Conservation (phyloP, 2,888 invertebrate genomes). For the Urechis unicinctus region DNA sequence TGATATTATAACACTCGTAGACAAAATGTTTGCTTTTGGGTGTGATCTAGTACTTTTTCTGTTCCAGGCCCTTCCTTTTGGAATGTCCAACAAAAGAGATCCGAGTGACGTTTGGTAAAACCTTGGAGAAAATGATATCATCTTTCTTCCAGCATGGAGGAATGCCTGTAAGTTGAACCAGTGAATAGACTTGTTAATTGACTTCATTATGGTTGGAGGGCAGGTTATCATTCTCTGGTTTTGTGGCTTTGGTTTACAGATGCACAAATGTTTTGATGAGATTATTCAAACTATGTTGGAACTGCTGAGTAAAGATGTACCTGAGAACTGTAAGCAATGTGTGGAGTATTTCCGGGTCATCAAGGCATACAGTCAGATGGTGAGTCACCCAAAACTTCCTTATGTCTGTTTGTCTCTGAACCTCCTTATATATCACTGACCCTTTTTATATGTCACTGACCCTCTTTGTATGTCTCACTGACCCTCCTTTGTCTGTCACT, state of each 20-base stretch:
- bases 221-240: too few relatives aligned
- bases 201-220: too few relatives aligned
- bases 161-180: slow-evolving; percentile 38
- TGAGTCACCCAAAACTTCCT: too few relatives aligned
- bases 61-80: slow-evolving; percentile 47
- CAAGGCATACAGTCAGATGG: slow-evolving; percentile 48
- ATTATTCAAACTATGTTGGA: slow-evolving; percentile 43
- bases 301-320: slow-evolving; percentile 50
- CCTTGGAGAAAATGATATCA: slow-evolving; percentile 39
- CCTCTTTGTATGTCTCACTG: too few relatives aligned
- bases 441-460: too few relatives aligned
- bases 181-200: too few relatives aligned
- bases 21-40: not conserved
- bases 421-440: too few relatives aligned
- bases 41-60: not conserved
- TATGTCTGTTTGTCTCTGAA: too few relatives aligned
- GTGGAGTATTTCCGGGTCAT: slow-evolving; percentile 51
- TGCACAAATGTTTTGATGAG: slow-evolving; percentile 34
- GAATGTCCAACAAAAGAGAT: slow-evolving; percentile 51
- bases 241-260: slow-evolving; percentile 25
- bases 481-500: too few relatives aligned
- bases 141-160: slow-evolving; percentile 45
- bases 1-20: not conserved
- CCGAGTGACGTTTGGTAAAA: slow-evolving; percentile 43
- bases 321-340: slow-evolving; percentile 50